A percentile compares a stretch with the other conserved stretches of the same genome.
Conservation (phyloP, 2,113 vertebrate species). For the Propithecus coquereli region DNA sequence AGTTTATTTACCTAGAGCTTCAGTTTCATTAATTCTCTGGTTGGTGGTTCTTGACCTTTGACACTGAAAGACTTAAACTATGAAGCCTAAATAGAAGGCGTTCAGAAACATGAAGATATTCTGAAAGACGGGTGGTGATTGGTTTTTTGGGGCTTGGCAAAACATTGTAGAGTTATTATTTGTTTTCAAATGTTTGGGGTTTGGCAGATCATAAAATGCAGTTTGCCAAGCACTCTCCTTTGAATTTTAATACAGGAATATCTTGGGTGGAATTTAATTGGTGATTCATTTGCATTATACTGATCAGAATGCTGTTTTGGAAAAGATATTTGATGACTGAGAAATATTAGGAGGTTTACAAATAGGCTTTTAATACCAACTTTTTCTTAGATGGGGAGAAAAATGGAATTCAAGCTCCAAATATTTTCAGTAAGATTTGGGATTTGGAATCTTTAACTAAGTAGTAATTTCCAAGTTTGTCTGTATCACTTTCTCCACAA, state of each 20-base stretch:
- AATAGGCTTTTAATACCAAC: background rate
- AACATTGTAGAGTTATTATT: slow-evolving; percentile 31
- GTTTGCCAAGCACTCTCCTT: slow-evolving; percentile 62
- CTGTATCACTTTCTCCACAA: slow-evolving; percentile 2
- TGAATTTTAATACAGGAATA: slow-evolving; percentile 59
- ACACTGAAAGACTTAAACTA: background rate
- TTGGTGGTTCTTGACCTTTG: slow-evolving; percentile 59
- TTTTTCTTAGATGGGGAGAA: slow-evolving; percentile 25
- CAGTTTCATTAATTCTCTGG: slow-evolving; percentile 43
- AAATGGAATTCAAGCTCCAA: slow-evolving; percentile 14
- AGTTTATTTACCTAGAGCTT: slow-evolving; percentile 55
- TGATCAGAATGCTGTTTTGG: slow-evolving; percentile 31
- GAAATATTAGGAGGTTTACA: slow-evolving; percentile 26
- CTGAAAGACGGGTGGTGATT: background rate
- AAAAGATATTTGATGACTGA: slow-evolving; percentile 41
- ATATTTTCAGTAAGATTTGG: slow-evolving; percentile 51
- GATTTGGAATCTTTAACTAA: slow-evolving; percentile 42
- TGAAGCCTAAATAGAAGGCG: slow-evolving; percentile 18
- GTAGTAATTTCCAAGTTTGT: slow-evolving; percentile 10
- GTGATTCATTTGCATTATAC: slow-evolving; percentile 47
- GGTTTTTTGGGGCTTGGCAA: slow-evolving; percentile 35
- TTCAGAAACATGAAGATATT: background rate
- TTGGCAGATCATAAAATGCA: slow-evolving; percentile 40
- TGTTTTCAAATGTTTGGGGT: slow-evolving; percentile 57
- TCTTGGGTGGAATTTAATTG: slow-evolving; percentile 60